A percentile compares a stretch with the other conserved stretches of the same genome.
These are phyloP conservation scores for Choloepus hoffmanni DNA, from an alignment of 2,113 vertebrate species.

Conservation along the genomic window DNA sequence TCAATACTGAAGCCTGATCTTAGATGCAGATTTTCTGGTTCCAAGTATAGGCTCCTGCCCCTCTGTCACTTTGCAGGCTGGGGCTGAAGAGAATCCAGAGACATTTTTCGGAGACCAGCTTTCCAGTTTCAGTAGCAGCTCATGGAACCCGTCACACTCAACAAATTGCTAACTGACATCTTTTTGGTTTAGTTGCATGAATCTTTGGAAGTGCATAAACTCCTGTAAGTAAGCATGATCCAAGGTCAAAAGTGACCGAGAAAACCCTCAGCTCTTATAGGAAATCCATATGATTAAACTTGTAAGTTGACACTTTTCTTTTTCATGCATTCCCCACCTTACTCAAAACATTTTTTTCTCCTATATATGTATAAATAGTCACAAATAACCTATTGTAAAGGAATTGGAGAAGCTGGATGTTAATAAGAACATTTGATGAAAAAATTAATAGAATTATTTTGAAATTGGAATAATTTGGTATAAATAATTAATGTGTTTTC, in stretches of 20 bases:
- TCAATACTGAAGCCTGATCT: neutral
- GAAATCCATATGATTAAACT: neutral
- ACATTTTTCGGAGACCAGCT: neutral
- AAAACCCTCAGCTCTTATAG: neutral
- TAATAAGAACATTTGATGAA: neutral
- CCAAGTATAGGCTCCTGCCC: neutral
- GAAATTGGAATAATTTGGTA: constrained; percentile 2
- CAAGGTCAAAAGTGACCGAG: neutral
- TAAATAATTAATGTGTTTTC: neutral
- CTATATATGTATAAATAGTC: neutral
- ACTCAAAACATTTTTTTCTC: neutral
- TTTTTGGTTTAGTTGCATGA: neutral
- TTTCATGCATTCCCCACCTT: neutral
- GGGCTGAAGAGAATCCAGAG: neutral
- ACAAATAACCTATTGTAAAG: neutral
- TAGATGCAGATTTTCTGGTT: neutral
- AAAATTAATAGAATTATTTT: constrained; percentile 13
- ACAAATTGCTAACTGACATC: neutral
- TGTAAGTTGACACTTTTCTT: neutral
- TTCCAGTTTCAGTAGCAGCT: neutral
- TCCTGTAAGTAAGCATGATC: neutral
- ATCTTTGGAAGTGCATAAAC: neutral
- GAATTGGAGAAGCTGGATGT: neutral
- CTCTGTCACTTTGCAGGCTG: neutral
- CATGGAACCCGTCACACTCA: neutral